Base-by-base conservation (phyloP, 2,888 invertebrate genomes). In the Andrena praecox region DNA sequence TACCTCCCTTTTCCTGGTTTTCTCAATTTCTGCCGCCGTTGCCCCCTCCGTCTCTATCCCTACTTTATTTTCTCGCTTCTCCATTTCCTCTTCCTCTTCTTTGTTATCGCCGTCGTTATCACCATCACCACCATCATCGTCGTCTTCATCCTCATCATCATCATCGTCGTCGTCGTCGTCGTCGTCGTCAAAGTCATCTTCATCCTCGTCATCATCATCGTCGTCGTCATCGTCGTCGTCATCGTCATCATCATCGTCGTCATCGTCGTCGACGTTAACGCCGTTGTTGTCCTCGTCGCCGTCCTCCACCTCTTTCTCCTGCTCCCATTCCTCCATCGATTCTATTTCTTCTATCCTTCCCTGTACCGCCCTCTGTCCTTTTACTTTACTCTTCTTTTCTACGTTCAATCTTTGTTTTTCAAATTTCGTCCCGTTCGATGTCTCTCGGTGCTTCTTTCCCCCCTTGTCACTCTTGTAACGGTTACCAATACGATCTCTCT, bases 341-440 rank as follows among this genome's bases (percentile, higher is more conserved):
- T 50, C 20, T 54, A 12, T 20, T 33, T 27, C 35, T 1, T 31
- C 1, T 12, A n/a, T 59, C 42, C 35, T 42, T 29, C 5, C n/a
- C 2, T 4, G 29, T 20, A 6, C 4, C 16, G 7, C 6, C 24
- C 33, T 4, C 0, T 59, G 24, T 16, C 10, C 35, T 42, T 24
- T 60, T 0, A 7, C 24, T 24, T 31, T 56, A 29, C 7, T 64
- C 95, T 95, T 0, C 95, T 93, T 72, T 93, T 31, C 54, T n/a
- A 35, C 42, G 0, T 66, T 77, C 29, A 10, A 60, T 8, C 42
- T 82, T 62, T 27, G 56, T 0, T 10, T 82, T 50, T 2, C 60
- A 62, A 54, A 64, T 72, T 64, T 76, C 7, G n/a, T 10, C 0
- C 24, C 42, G 1, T 6, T 59, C 0, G 12, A 4, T 7, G 4